Conservation (phyloP, 2,797 vertebrate genomes). For the Macropus fuliginosus region DNA sequence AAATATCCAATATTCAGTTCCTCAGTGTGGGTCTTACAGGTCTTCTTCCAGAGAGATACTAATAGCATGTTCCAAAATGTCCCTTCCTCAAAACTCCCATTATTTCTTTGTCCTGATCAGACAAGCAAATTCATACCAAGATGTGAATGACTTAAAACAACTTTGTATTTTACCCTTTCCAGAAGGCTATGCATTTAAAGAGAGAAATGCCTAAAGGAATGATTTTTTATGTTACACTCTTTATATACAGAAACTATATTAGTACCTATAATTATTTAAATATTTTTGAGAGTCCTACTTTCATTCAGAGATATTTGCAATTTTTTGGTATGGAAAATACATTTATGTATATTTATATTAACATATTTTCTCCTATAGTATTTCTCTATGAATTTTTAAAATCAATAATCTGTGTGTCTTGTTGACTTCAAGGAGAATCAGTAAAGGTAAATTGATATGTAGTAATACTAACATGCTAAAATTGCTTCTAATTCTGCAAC, state of each 20-base stretch:
- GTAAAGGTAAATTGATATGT: conserved; percentile 48
- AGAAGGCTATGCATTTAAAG: neutral
- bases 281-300: neutral
- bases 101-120: conserved; percentile 38
- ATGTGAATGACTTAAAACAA: neutral
- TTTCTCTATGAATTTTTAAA: conserved; percentile 55
- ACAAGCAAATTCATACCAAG: neutral
- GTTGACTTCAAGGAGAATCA: conserved; percentile 64
- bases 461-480: conserved; percentile 54
- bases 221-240: neutral
- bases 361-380: conserved; percentile 40
- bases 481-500: neutral
- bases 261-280: neutral
- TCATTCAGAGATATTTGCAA: neutral
- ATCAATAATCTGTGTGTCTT: neutral
- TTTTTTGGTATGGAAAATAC: neutral
- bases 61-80: neutral
- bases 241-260: neutral
- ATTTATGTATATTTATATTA: too few species aligned
- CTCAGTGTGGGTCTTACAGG: neutral
- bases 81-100: conserved; percentile 31
- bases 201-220: neutral
- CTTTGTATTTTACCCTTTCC: neutral
- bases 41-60: neutral
- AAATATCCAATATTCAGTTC: neutral